Evolutionary conservation across 2,113 vertebrate species (phyloP).

Genomic region (Neogale vison): DNA sequence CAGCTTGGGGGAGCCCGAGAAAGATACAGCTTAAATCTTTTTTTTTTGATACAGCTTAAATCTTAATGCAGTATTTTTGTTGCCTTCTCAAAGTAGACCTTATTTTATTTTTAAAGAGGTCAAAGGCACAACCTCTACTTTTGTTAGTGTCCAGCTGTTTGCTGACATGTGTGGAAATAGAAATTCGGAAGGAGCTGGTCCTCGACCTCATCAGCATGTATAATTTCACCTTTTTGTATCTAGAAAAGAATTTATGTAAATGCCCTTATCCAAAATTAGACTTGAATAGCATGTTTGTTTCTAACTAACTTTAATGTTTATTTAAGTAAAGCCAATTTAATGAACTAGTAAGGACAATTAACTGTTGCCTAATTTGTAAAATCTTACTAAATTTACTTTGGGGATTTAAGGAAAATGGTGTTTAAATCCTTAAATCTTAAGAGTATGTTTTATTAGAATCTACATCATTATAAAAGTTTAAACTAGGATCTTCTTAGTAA

Average conservation of each 20-base stretch:
- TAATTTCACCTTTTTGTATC: not conserved
- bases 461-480: not conserved
- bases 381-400: not conserved
- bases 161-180: slow-evolving; percentile 53
- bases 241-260: not conserved
- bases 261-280: not conserved
- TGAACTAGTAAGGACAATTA: slow-evolving; percentile 15
- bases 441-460: not conserved
- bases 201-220: slow-evolving; percentile 44
- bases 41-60: not conserved
- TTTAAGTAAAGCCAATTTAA: slow-evolving; percentile 51
- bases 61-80: slow-evolving; percentile 5
- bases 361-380: slow-evolving; percentile 53
- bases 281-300: not conserved
- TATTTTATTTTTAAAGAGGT: slow-evolving; percentile 54
- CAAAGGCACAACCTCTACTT: slow-evolving; percentile 18
- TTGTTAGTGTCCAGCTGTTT: slow-evolving; percentile 58
- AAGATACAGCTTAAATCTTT: not conserved
- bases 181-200: slow-evolving; percentile 39
- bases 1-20: not conserved
- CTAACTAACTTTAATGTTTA: not conserved
- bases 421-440: slow-evolving; percentile 44
- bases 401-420: slow-evolving; percentile 14
- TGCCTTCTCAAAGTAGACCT: slow-evolving; percentile 21
- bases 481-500: not conserved